Percentiles rank a stretch among this genome's conserved stretches.
phyloP scores from a whole-genome alignment of 2,797 vertebrate genomes.

The Uromys caudimaculatus region DNA sequence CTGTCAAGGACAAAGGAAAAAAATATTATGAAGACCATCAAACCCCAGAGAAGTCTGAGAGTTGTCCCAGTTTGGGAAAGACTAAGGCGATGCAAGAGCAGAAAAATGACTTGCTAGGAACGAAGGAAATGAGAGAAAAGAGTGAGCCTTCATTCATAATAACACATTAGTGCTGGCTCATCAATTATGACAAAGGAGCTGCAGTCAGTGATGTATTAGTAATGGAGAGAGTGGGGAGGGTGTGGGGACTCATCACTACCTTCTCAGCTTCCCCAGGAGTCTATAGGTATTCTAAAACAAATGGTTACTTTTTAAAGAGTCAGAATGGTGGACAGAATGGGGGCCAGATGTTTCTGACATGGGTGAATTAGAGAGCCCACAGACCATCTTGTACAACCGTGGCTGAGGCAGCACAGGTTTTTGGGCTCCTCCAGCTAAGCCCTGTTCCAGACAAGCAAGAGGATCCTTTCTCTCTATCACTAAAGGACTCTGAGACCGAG shows the following conservation, averaged over 20 bases:
- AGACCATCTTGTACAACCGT: not conserved
- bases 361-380: not conserved
- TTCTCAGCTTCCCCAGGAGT: not conserved
- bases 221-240: no score
- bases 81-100: not conserved
- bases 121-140: not conserved
- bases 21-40: not conserved
- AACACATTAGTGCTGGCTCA: not conserved
- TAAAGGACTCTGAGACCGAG: not conserved
- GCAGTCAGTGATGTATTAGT: not conserved
- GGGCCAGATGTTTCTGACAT: not conserved
- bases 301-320: not conserved
- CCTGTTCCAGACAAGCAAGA: not conserved
- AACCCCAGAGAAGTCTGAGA: not conserved
- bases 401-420: no score
- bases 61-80: not conserved
- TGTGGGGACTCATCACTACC: no score
- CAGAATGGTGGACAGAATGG: not conserved
- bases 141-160: not conserved
- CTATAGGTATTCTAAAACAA: not conserved
- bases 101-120: not conserved
- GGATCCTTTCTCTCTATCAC: not conserved
- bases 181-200: not conserved
- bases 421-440: not conserved
- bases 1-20: not conserved